Evolutionary conservation across 2,888 invertebrate genomes (phyloP), one percentile per base, ranked within the genome.

Genomic region (Perithous albicinctus): DNA sequence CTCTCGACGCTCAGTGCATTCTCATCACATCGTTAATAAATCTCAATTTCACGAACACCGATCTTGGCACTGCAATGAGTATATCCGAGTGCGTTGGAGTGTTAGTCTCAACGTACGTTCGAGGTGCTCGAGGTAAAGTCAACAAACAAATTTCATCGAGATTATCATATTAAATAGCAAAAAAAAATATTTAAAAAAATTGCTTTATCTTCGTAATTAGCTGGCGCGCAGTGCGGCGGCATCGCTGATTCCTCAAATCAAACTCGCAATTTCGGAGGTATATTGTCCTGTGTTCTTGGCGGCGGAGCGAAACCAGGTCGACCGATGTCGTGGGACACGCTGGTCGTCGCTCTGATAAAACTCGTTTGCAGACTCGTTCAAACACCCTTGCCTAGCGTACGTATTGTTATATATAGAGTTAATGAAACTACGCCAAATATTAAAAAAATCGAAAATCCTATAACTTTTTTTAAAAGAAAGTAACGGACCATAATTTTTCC

Each of bases 1-100:
- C 97, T 80, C 92, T 97, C 88, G 95, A 97, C 94, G 95, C 97
- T 70, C 95, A 97, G 90, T 96, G 95, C 89, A 95, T 95, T 89
- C 93, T 96, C 76, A 93, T 96, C 29, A 95, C 95, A 66, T 94
- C 95, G 63, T 92, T 97, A 82, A 93, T 95, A 12, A 94, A 95
- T 87, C 93, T 95, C 6, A 94, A 96, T 86, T 96, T 95, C 88
- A 94, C 95, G 20, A 95, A 95, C 85, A 95, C 96, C 7, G 96
- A 97, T 90, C 93, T 96, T 43, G 95, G 94, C 85, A 95, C 96
- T 82, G 96, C 96, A 0, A 95, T 96, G 92, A 96, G 95, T 88
- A 96, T 96, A 73, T 94, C 96, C 18, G 96, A 96, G 90, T 95
- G 96, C 88, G 95, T 96, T 86, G 95, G 96, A 41, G 91, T 92